Percentiles rank a stretch among this genome's conserved stretches.
These are phyloP conservation scores for Thalassaphorura encarpata DNA, from an alignment of 1,140 invertebrate species.

Conservation along the genomic window DNA sequence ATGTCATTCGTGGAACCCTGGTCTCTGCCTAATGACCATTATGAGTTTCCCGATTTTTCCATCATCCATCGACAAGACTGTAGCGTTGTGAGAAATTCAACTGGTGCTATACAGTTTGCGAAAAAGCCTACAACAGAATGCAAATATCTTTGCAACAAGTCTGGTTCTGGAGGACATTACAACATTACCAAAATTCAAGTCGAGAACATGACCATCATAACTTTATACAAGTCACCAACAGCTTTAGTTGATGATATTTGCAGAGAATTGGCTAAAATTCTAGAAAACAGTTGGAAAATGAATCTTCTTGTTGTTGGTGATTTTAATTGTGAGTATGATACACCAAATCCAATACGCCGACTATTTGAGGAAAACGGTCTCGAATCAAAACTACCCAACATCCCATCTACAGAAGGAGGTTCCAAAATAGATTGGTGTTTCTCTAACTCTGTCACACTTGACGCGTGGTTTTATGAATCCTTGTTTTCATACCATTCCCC, in stretches of 20 bases:
- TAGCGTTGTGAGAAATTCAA: not conserved
- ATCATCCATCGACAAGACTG: constrained; percentile 1
- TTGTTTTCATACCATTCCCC: too few relatives aligned
- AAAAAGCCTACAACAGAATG: not conserved
- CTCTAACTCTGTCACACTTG: too few relatives aligned
- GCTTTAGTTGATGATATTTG: not conserved
- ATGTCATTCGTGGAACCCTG: constrained; percentile 11
- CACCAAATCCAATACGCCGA: not conserved
- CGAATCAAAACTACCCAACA: too few relatives aligned
- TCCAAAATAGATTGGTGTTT: too few relatives aligned
- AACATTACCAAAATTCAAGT: not conserved
- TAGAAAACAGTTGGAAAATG: not conserved
- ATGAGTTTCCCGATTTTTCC: not conserved
- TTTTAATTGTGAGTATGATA: not conserved
- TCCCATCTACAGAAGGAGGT: too few relatives aligned
- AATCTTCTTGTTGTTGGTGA: not conserved
- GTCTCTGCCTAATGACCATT: not conserved
- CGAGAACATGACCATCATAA: not conserved
- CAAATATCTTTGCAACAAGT: not conserved
- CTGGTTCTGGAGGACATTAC: not conserved
- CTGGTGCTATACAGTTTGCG: not conserved
- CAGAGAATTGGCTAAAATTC: not conserved
- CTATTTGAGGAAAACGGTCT: too few relatives aligned
- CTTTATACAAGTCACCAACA: constrained; percentile 14
- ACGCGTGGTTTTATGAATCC: too few relatives aligned